Evolutionary conservation across 2,113 vertebrate genomes (phyloP).

Genomic region (Dasyurus viverrinus): DNA sequence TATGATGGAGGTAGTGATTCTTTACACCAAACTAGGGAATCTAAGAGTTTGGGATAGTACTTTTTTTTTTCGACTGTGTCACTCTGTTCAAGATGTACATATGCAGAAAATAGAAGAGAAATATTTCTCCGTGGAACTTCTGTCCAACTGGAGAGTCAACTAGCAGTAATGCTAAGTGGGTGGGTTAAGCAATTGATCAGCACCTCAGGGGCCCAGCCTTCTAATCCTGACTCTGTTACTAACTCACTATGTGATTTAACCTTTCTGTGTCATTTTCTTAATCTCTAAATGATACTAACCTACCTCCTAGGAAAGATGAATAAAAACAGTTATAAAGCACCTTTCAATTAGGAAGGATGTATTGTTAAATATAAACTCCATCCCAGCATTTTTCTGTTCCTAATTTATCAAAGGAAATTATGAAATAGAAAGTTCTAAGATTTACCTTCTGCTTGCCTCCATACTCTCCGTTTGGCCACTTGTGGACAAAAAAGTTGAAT

Average conservation of each 20-base stretch:
- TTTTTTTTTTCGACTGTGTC: background rate
- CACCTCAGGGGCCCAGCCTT: background rate
- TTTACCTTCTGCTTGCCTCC: constrained; percentile 7
- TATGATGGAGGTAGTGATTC: background rate
- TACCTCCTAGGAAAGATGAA: constrained; percentile 34
- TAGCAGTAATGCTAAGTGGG: background rate
- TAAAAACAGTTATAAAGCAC: background rate
- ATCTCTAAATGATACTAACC: constrained; percentile 22
- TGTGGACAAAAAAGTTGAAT: constrained; percentile 33
- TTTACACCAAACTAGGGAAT: background rate
- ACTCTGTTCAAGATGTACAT: constrained; percentile 40
- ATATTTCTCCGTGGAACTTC: background rate
- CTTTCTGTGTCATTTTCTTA: constrained; percentile 5
- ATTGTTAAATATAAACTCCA: background rate
- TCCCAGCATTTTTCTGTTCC: background rate
- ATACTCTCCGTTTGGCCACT: constrained; percentile 16
- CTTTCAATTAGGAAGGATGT: background rate
- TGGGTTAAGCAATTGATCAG: background rate
- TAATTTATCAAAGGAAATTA: background rate
- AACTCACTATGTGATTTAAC: background rate
- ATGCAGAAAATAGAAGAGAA: background rate
- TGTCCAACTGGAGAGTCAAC: background rate
- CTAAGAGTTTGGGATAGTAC: constrained; percentile 1
- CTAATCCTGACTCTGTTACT: constrained; percentile 21
- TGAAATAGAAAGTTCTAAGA: constrained; percentile 15